Conservation (phyloP, 2,113 vertebrate species). For the Larimichthys polyactis region DNA sequence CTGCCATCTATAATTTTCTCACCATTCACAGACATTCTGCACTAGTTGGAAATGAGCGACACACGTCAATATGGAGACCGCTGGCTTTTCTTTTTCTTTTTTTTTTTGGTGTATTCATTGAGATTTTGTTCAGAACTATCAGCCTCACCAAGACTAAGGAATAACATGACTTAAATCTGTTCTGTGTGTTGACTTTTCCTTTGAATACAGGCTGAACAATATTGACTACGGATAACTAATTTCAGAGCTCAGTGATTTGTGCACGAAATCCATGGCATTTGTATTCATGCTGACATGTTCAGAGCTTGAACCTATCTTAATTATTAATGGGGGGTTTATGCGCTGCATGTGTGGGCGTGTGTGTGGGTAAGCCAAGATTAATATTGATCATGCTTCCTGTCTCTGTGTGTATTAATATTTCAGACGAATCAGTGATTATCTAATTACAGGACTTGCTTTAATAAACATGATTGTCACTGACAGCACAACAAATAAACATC, state of each 20-base stretch:
- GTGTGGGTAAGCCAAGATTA: constrained; percentile 53
- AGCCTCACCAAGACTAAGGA: background rate
- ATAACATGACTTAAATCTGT: background rate
- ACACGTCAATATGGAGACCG: background rate
- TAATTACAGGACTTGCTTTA: constrained; percentile 63
- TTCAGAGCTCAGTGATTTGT: constrained; percentile 49
- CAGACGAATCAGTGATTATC: constrained; percentile 75
- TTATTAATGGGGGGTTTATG: constrained; percentile 76
- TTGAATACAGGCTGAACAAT: background rate
- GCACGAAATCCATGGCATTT: constrained; percentile 57
- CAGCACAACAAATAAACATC: constrained; percentile 46
- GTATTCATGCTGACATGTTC: constrained; percentile 64
- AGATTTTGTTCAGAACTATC: background rate
- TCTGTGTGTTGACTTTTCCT: constrained; percentile 3
- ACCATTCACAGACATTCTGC: background rate
- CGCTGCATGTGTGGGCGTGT: constrained; percentile 24
- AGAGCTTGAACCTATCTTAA: constrained; percentile 67
- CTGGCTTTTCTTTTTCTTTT: constrained; percentile 23
- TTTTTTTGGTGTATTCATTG: constrained; percentile 12
- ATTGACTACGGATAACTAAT: constrained; percentile 31
- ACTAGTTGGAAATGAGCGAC: background rate
- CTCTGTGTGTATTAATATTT: constrained; percentile 80
- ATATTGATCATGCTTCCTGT: constrained; percentile 79
- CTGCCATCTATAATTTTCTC: background rate
- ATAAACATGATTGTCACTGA: constrained; percentile 43